Conservation (phyloP, 2,797 vertebrate genomes). For the Pseudomugil gertrudae region DNA sequence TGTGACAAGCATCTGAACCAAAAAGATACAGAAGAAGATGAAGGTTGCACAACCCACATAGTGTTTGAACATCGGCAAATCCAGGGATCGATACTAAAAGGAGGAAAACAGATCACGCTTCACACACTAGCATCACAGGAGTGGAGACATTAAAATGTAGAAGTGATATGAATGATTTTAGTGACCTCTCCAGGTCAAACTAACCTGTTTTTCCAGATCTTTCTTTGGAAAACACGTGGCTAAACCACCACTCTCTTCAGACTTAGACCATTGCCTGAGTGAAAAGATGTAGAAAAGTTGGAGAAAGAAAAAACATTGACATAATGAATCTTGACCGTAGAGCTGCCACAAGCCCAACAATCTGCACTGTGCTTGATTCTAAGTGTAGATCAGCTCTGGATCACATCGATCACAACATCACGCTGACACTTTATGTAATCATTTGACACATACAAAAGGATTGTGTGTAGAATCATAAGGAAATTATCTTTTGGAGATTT, state of each 20-base stretch:
- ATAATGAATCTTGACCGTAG: too few species aligned
- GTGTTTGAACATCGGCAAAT: constrained; percentile 88
- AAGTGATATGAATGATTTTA: not conserved
- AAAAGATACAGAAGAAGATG: constrained; percentile 92
- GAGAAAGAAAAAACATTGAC: not conserved
- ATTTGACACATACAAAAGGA: too few species aligned
- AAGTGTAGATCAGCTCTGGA: not conserved
- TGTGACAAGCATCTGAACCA: constrained; percentile 88
- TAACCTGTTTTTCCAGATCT: constrained; percentile 91
- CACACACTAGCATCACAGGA: constrained; percentile 14
- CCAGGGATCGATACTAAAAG: constrained; percentile 90
- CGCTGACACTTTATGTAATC: not conserved
- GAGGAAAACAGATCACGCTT: constrained; percentile 8
- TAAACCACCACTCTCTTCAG: constrained; percentile 87
- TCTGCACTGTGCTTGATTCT: not conserved
- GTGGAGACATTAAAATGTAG: not conserved
- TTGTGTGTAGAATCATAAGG: too few species aligned
- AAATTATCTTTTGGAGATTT: too few species aligned
- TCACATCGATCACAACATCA: not conserved
- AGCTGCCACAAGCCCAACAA: too few species aligned
- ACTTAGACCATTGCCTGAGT: constrained; percentile 90
- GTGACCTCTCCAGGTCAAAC: constrained; percentile 21
- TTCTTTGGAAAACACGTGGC: constrained; percentile 91
- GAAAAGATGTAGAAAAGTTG: not conserved
- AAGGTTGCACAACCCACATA: constrained; percentile 89